A percentile compares a stretch with the other conserved stretches of the same genome.
Evolutionary conservation across 92 coral and sea anemone species (phyloP).

Genomic region (Palythoa grandiflora): DNA sequence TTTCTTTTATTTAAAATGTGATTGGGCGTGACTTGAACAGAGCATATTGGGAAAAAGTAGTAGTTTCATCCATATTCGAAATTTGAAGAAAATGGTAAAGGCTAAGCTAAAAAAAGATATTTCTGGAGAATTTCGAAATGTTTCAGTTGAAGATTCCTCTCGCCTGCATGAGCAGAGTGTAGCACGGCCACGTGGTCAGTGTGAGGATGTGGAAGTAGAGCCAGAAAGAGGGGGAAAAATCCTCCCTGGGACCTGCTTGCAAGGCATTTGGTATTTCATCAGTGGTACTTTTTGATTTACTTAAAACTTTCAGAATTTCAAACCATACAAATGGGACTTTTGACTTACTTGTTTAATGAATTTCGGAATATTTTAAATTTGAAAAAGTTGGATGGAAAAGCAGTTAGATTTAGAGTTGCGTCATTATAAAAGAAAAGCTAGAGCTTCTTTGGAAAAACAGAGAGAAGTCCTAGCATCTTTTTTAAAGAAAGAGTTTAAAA

Average conservation of each 20-base stretch:
- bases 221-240: not conserved
- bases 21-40: constrained; percentile 6
- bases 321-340: not conserved
- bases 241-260: constrained; percentile 10
- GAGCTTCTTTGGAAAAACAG: not conserved
- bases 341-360: not conserved
- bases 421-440: constrained; percentile 2
- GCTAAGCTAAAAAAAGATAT: constrained; percentile 8
- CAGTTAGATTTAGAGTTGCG: not conserved
- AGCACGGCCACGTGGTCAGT: constrained; percentile 1
- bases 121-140: constrained; percentile 4
- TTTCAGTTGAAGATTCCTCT: constrained; percentile 11
- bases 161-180: not conserved
- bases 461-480: not conserved
- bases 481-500: not conserved
- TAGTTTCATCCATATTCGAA: constrained; percentile 8
- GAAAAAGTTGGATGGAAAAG: not conserved
- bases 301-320: not conserved
- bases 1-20: constrained; percentile 15
- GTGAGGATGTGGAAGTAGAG: not conserved
- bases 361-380: not conserved
- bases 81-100: not conserved
- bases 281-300: constrained; percentile 12
- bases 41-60: constrained; percentile 15
- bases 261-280: not conserved